Conservation (phyloP, 2,797 vertebrate genomes). For the Cephalopachus bancanus region DNA sequence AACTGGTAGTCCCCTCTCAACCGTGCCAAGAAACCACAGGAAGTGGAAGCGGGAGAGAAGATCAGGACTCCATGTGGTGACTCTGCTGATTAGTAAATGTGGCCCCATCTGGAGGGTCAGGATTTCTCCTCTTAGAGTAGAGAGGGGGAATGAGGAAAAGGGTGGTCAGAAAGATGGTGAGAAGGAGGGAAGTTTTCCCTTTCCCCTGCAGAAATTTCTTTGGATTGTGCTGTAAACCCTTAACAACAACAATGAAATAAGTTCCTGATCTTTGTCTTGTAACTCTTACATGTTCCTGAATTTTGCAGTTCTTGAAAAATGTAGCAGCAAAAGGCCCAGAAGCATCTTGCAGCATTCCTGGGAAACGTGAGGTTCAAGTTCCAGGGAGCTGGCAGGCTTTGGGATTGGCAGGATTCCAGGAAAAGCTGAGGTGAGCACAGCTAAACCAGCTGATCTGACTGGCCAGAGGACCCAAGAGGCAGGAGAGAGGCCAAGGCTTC, state of each 20-base stretch:
- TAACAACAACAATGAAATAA: not conserved
- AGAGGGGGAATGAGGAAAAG: not conserved
- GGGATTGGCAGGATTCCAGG: not conserved
- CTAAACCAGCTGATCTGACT: not conserved
- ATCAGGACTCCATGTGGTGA: rapidly evolving
- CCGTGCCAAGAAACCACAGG: not conserved
- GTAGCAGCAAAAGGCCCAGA: not conserved
- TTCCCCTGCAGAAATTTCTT: not conserved
- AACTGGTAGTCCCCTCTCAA: not conserved
- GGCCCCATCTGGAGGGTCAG: not conserved
- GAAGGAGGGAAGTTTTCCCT: not conserved
- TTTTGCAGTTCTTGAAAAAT: not conserved
- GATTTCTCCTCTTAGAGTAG: not conserved
- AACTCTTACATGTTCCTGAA: not conserved
- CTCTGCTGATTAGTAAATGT: not conserved
- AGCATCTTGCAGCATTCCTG: not conserved
- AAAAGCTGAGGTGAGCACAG: not conserved
- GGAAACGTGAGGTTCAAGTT: not conserved
- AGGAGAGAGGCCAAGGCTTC: not conserved
- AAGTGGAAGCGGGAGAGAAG: rapidly evolving
- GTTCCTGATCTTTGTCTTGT: not conserved
- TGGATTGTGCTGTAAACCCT: not conserved
- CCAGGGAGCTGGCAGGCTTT: not conserved
- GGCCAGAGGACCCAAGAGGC: not conserved
- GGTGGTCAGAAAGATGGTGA: not conserved